phyloP scores from a whole-genome alignment of 1,140 invertebrate genomes.

The Drosophila funebris region DNA sequence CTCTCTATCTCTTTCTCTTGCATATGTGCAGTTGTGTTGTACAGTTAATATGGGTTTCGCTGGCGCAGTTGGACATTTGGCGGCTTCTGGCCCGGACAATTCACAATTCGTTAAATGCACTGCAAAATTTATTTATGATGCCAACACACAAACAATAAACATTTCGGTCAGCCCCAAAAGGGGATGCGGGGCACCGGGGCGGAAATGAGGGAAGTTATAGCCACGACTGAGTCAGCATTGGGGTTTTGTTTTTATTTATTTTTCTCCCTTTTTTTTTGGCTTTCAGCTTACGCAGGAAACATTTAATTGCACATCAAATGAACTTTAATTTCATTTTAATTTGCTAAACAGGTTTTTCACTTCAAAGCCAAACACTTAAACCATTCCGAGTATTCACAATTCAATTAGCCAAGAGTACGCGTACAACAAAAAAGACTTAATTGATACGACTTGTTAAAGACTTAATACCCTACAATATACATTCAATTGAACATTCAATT shows the following conservation, averaged over 20 bases:
- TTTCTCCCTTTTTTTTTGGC: slow-evolving; percentile 1
- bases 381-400: slow-evolving; percentile 7
- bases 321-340: slow-evolving; percentile 76
- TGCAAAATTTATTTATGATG: slow-evolving; percentile 79
- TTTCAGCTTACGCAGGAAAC: slow-evolving; percentile 42
- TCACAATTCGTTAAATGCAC: slow-evolving; percentile 78
- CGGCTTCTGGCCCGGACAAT: slow-evolving; percentile 34
- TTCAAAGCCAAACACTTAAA: slow-evolving; percentile 1
- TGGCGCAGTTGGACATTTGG: slow-evolving; percentile 19
- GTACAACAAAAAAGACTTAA: background rate
- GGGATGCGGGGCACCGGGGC: background rate
- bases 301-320: slow-evolving; percentile 77
- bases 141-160: slow-evolving; percentile 71
- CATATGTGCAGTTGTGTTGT: background rate
- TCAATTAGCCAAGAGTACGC: background rate
- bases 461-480: background rate
- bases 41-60: slow-evolving; percentile 9
- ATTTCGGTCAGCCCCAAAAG: background rate
- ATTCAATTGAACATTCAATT: too few relatives aligned
- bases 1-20: background rate
- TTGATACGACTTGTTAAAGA: background rate
- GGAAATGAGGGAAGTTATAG: background rate
- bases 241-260: background rate
- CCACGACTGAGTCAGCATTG: slow-evolving; percentile 20
- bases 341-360: slow-evolving; percentile 61